Evolutionary conservation across 2,797 vertebrate genomes (phyloP), one percentile per base, ranked within the genome.

Genomic region (Gymnodraco acuticeps): DNA sequence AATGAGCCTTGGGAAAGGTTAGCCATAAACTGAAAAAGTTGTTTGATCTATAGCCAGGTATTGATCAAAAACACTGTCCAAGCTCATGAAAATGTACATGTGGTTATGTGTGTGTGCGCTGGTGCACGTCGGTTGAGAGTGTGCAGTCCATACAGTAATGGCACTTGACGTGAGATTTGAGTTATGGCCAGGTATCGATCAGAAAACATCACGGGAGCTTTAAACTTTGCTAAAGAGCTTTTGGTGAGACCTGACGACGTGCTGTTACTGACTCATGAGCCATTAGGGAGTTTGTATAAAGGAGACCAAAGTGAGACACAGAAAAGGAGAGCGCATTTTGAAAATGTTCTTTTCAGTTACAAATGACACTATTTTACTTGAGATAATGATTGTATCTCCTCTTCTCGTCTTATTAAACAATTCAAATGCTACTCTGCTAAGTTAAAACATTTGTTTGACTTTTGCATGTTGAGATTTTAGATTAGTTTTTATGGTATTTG

Each of bases 11-110:
- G 70, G 82, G 84, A 90, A 86, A 87, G 78, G 83, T 89, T 85
- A 82, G 88, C 90, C 80, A 81, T 91, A 92, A 92, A 93, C 82
- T 82, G 71, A 76, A 90, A 90, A 88, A 90, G 88, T 87, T 88
- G 87, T 91, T 90, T 94, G 93, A 94, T 90, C 88, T 89, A 88
- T 88, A 65, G 89, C 77, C 91, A 91, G 92, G 83, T 94, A 94
- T 94, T 90, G 92, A 95, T 95, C 89, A 88, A 84, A 91, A 92
- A 87, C 88, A 90, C 73, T 53, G 85, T 92, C 82, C 80, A 48
- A 83, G 88, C 88, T 92, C 74, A 85, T 90, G 88, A 87, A 92
- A 92, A 88, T 82, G 80, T 81, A 76, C 82, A 72, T 41, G 73
- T 64, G 66, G 79, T 48, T 52, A 27, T 31, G 52, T 59, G 52